Percentiles rank a stretch among this genome's conserved stretches.
phyloP scores from a whole-genome alignment of 2,797 vertebrate genomes.

The Hirundo rustica region DNA sequence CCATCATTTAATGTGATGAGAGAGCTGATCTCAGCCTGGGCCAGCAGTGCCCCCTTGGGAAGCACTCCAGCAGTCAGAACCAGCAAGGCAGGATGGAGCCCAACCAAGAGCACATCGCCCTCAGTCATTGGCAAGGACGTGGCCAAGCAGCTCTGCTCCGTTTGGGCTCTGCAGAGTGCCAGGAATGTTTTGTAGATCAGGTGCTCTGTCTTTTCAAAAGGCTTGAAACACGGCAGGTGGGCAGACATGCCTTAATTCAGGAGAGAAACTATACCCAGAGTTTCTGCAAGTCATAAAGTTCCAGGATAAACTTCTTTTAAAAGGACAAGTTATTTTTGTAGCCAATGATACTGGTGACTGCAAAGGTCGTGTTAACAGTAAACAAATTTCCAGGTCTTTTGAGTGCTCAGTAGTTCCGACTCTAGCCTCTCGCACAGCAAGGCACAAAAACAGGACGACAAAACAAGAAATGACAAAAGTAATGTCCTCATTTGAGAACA shows the following conservation, averaged over 20 bases:
- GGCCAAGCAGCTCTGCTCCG: not conserved
- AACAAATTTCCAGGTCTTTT: not conserved
- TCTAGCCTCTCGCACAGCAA: not conserved
- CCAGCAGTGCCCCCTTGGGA: not conserved
- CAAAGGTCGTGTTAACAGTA: not conserved
- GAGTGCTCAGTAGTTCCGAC: not conserved
- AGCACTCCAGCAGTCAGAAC: not conserved
- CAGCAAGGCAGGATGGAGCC: not conserved
- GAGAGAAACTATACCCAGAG: not conserved
- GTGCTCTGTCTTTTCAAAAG: not conserved
- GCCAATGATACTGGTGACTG: not conserved
- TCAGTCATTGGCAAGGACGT: not conserved
- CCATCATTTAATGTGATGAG: not conserved
- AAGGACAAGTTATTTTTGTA: not conserved
- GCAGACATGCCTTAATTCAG: not conserved
- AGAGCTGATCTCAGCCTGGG: not conserved
- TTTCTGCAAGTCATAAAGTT: not conserved
- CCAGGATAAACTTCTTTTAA: not conserved
- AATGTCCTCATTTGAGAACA: not conserved
- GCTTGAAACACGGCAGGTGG: not conserved
- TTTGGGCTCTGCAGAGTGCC: not conserved
- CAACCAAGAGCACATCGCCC: not conserved
- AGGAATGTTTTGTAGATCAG: not conserved
- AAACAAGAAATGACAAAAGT: slow-evolving; percentile 6
- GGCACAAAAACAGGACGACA: not conserved